Evolutionary conservation across 2,888 invertebrate species (phyloP).

Genomic region (Hymenopus coronatus): DNA sequence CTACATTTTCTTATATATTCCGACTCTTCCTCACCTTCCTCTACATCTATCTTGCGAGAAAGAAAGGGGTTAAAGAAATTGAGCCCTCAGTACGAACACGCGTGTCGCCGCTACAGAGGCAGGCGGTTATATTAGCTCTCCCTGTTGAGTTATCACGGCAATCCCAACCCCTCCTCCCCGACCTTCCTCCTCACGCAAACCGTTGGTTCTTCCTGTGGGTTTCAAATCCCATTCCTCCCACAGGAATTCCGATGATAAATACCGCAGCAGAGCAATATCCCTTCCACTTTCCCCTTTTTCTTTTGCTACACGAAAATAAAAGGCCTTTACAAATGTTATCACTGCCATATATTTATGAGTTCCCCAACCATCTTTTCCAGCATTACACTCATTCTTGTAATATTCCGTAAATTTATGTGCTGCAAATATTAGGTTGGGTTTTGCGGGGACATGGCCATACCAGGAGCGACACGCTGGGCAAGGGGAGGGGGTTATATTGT

Average conservation of each 20-base stretch:
- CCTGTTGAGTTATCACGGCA: conserved; percentile 20
- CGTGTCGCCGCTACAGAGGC: background rate
- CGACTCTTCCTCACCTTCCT: background rate
- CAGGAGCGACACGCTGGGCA: conserved; percentile 42
- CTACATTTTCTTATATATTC: background rate
- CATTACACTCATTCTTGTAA: conserved; percentile 52
- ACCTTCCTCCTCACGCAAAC: conserved; percentile 1
- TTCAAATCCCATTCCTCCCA: conserved; percentile 33
- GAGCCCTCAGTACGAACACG: background rate
- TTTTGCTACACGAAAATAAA: conserved; percentile 47
- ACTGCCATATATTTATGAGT: conserved; percentile 50
- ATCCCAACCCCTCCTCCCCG: background rate
- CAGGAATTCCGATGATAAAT: conserved; percentile 47
- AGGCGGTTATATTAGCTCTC: conserved; percentile 18
- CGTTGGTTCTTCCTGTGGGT: conserved; percentile 19
- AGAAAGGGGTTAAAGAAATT: conserved; percentile 2
- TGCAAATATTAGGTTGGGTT: conserved; percentile 52
- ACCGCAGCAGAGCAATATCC: conserved; percentile 45
- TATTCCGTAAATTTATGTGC: conserved; percentile 56
- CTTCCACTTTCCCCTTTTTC: conserved; percentile 31
- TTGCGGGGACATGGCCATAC: conserved; percentile 34
- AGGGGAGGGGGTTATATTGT: conserved; percentile 32
- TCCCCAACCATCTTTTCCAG: conserved; percentile 35
- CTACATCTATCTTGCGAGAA: background rate
- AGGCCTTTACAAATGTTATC: conserved; percentile 52